Base-by-base conservation (phyloP, 2,797 vertebrate species). In the Mormyrops boulengeri region DNA sequence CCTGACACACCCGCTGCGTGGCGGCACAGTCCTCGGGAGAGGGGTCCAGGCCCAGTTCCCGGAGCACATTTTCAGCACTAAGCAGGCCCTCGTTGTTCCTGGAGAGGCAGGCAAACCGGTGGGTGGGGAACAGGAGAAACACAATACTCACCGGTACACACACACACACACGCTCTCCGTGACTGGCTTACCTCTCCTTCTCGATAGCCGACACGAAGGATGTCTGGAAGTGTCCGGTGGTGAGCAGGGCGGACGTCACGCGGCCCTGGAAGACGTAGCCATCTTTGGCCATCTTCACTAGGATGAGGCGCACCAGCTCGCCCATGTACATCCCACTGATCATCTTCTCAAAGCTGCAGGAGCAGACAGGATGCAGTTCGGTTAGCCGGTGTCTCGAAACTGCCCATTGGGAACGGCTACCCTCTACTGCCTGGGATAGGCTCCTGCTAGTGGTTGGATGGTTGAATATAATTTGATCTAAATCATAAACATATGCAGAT, bases 321-420 rank as follows among this genome's bases (percentile, higher is more conserved):
- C 98, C 98, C 97, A 99, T 97, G 95, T 99, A 99, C 97, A 99
- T 95, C 2, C 98, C 98, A 0, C 98, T 98, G 93, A 99, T 98
- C 98, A 99, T 99, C 96, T 99, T 99, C 95, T 99, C 98, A 94
- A 99, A 99, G 89, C 98, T 99, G 92, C 53, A 89, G 57, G 0
- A 0, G 38, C 69, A 0, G 60, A 91, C 53, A 90, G 26, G n/a
- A 53, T 8, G 9, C n/a, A 88, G 30, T 17, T n/a, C 38, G 19
- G 41, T 34, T 11, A 12, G 17, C 0, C 6, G 7, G 5, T 11
- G n/a, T 49, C n/a, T 34, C 14, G 4, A n/a, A 88, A 88, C 19
- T n/a, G 26, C 41, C 12, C 38, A 8, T 1, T 77, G 26, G 1
- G 69, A 30, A 62, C 4, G 57, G 57, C 4, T 22, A n/a, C 4